Evolutionary conservation across 1,140 invertebrate species (phyloP).

Genomic region (Drosophila lowei): DNA sequence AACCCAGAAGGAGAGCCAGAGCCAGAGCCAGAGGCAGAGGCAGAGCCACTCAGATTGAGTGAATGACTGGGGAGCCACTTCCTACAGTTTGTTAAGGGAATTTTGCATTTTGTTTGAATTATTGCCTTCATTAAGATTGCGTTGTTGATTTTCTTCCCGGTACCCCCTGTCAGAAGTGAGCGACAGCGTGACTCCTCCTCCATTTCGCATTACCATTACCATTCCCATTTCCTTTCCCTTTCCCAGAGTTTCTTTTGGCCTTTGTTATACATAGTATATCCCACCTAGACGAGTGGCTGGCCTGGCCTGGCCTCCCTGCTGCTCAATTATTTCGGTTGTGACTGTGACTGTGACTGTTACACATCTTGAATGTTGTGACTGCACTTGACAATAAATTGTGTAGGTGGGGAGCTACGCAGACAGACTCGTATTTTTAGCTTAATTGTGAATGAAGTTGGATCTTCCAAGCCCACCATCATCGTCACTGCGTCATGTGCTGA

Average conservation of each 20-base stretch:
- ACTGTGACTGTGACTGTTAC: constrained; percentile 47
- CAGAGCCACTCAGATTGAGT: constrained; percentile 24
- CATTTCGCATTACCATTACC: constrained; percentile 7
- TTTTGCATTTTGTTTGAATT: constrained; percentile 82
- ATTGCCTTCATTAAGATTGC: constrained; percentile 83
- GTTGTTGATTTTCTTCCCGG: constrained; percentile 71
- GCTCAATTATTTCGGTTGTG: constrained; percentile 44
- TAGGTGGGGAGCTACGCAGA: constrained; percentile 35
- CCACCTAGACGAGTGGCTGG: constrained; percentile 35
- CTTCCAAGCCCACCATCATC: constrained; percentile 17
- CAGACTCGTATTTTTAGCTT: constrained; percentile 69
- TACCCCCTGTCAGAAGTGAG: constrained; percentile 41
- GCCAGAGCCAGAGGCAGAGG: constrained; percentile 42
- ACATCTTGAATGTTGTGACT: constrained; percentile 66
- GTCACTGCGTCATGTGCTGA: constrained; percentile 57
- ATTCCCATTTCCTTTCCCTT: constrained; percentile 20
- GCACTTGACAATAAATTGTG: constrained; percentile 79
- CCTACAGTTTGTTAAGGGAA: constrained; percentile 73
- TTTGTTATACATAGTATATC: constrained; percentile 28
- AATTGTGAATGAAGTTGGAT: constrained; percentile 72
- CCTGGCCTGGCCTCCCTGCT: constrained; percentile 8
- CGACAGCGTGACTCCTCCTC: constrained; percentile 61
- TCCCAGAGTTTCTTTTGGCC: constrained; percentile 26
- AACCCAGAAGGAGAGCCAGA: no score
- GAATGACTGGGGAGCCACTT: constrained; percentile 49